Evolutionary conservation across 2,888 invertebrate species (phyloP).

Genomic region (Eristalis arbustorum): DNA sequence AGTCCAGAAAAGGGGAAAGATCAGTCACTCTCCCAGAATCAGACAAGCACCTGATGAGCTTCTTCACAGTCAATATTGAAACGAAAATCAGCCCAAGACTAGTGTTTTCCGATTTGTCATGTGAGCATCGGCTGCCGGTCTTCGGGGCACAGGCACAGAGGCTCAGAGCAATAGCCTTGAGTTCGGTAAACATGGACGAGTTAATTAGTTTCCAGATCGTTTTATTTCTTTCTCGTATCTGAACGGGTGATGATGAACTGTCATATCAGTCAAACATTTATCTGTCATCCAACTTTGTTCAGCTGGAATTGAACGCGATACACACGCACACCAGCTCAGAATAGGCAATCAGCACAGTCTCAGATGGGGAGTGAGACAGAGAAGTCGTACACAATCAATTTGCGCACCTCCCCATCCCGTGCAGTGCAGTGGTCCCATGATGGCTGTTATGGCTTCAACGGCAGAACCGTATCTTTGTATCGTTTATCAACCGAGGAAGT

Average conservation of each 20-base stretch:
- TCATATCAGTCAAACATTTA: slow-evolving; percentile 33
- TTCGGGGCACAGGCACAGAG: neutral
- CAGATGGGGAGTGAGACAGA: neutral
- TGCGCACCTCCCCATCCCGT: slow-evolving; percentile 1
- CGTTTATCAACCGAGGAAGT: slow-evolving; percentile 54
- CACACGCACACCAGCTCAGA: neutral
- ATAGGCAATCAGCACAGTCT: slow-evolving; percentile 26
- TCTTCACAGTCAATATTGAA: neutral
- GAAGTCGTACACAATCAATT: slow-evolving; percentile 31
- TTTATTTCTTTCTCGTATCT: neutral
- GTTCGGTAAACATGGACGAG: slow-evolving; percentile 31
- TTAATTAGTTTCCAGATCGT: slow-evolving; percentile 24
- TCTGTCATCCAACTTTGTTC: slow-evolving; percentile 41
- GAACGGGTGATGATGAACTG: neutral
- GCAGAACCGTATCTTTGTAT: slow-evolving; percentile 27
- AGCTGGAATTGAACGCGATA: neutral
- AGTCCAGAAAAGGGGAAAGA: too few species aligned
- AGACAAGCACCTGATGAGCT: neutral
- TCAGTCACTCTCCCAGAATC: too few species aligned
- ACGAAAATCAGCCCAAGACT: slow-evolving; percentile 3
- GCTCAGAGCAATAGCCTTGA: slow-evolving; percentile 29
- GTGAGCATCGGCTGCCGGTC: neutral
- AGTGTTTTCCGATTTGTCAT: slow-evolving; percentile 44
- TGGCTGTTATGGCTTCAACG: neutral
- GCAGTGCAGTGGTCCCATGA: neutral